Evolutionary conservation across 1,140 invertebrate genomes (phyloP), one percentile per base, ranked within the genome.

Genomic region (Drosophila eugracilis): DNA sequence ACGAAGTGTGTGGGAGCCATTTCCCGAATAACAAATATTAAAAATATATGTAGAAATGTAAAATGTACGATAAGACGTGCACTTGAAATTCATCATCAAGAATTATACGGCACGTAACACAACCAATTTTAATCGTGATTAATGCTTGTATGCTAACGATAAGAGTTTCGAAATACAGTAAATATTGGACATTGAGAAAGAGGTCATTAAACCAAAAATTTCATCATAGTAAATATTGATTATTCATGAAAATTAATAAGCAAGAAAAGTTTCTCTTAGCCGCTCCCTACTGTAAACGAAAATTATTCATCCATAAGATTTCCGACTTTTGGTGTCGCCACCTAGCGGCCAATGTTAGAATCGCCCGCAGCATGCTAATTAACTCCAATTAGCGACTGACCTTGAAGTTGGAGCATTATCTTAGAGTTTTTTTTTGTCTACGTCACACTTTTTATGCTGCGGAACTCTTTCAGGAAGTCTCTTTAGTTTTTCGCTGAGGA

Each of bases 351-450:
- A 42, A 34, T 39, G 21, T 2, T 41, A 21, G 41, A 30, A 47
- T 32, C 48, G 30, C 10, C 14, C 28, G 12, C 50, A 30, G 54
- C 48, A 74, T 71, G 47, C 47, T 81, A 81, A 81, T 86, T 81
- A 81, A 60, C 59, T 59, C 58, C 59, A 42, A 80, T 53, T 67
- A 76, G 39, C 42, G 58, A 57, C 39, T 57, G 80, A 85, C 79
- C 79, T 84, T 85, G 79, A 84, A 59, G 54, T 36, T 12, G 47
- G 14, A 66, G 70, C 34, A 28, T 48, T 15, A 50, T 28, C 44
- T 59, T 59, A 6, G 34, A 32, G 17, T 6, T 14, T 52, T 6
- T 14, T 52, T 10, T 45, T 55, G 50, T 14, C 30, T 34, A 53
- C 28, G 41, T 60, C 34, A 26, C 49, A 45, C 15, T 12, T 9